These are phyloP conservation scores for Vidua macroura DNA, from an alignment of 2,113 vertebrate species.

Conservation along the genomic window DNA sequence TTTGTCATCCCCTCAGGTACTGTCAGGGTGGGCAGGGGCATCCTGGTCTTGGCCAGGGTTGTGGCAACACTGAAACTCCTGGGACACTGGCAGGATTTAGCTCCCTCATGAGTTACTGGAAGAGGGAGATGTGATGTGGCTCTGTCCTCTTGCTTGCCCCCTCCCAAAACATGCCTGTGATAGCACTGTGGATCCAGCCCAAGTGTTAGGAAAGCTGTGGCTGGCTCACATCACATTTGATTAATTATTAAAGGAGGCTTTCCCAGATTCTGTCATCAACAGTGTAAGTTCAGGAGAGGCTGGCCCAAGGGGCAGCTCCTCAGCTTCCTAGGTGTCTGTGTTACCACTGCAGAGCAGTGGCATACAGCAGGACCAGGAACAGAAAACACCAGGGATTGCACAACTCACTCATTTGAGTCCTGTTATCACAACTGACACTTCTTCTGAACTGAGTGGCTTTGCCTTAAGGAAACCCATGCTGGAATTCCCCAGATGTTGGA, in stretches of 20 bases:
- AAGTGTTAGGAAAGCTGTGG: background rate
- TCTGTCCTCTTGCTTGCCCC: background rate
- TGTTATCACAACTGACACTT: background rate
- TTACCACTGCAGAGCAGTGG: background rate
- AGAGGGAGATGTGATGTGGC: background rate
- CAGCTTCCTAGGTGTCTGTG: background rate
- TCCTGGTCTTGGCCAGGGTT: background rate
- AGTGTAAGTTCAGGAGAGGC: background rate
- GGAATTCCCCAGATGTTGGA: background rate
- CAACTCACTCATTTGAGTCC: background rate
- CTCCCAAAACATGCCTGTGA: background rate
- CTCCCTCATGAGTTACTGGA: background rate
- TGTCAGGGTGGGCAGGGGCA: background rate
- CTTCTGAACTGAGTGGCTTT: background rate
- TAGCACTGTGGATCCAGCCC: background rate
- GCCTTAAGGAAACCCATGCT: background rate
- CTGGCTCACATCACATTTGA: background rate
- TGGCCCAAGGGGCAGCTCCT: background rate
- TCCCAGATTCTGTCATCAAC: background rate
- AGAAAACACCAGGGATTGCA: background rate
- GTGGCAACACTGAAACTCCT: background rate
- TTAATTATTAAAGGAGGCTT: background rate
- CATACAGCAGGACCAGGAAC: background rate
- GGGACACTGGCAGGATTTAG: background rate
- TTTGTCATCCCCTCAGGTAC: constrained; percentile 98